Evolutionary conservation across 2,888 invertebrate species (phyloP), one percentile per base, ranked within the genome.

Genomic region (Patella pellucida): DNA sequence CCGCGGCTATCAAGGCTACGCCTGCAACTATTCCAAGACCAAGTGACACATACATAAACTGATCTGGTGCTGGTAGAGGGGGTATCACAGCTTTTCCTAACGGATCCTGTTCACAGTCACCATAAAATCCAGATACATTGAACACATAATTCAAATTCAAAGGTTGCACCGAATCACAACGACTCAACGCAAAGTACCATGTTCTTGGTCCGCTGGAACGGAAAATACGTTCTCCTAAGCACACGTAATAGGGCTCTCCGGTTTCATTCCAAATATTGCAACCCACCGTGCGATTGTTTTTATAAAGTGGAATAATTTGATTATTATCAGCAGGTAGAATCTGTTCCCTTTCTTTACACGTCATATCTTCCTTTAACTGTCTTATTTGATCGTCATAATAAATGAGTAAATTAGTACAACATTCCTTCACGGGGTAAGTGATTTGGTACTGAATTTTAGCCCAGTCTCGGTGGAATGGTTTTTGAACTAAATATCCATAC

Each of bases 301-400:
- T 76, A 23, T 83, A 82, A 41, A 88, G 76, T 3, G 87, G 85
- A n/a, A 88, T 87, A 41, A 87, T 78, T 77, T 88, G 88, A 71
- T 87, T 86, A 77, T 86, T 86, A 73, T 83, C 79, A 14, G 78
- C 76, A 9, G 86, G 86, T 16, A 88, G 80, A 23, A 87, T 79
- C 9, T 73, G 74, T 74, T 84, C 81, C 16, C 88, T 76, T 79
- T 88, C 83, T 54, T 81, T 72, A 76, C 88, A 88, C 0, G 84
- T 81, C 86, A 86, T 87, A 23, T 81, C 81, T 19, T 82, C 81
- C 9, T 81, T 83, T 9, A 88, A 71, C 51, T 82, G 76, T 2
- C 83, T 75, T 54, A 87, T 84, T 76, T 88, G 88, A 72, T 86
- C 88, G 62, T 88, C 88, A 78, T 88, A 88, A 72, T 88, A 88